phyloP scores from a whole-genome alignment of 2,888 invertebrate species.

The Mythimna impura region DNA sequence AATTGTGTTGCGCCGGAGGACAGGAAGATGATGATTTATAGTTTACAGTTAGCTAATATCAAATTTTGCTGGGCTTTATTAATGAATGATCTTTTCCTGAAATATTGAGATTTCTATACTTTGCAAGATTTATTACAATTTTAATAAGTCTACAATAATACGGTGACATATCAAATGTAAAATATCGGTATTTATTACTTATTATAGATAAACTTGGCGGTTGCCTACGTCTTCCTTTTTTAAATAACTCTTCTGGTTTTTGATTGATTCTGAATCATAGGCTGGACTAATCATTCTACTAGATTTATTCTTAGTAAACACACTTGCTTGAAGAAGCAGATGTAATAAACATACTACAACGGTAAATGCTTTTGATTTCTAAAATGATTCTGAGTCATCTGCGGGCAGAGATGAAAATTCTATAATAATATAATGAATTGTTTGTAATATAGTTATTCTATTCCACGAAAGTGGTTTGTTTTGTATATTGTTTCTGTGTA shows the following conservation, averaged over 20 bases:
- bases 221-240: slow-evolving; percentile 4
- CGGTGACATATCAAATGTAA: neutral
- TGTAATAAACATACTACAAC: slow-evolving; percentile 18
- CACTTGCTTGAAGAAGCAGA: slow-evolving; percentile 8
- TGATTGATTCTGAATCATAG: slow-evolving; percentile 27
- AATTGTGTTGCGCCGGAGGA: too few relatives aligned
- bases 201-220: neutral
- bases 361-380: slow-evolving; percentile 14
- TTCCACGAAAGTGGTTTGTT: too few relatives aligned
- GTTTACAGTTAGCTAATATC: too few relatives aligned
- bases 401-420: neutral
- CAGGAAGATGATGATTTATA: too few relatives aligned
- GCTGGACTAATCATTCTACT: neutral
- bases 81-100: too few relatives aligned
- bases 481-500: too few relatives aligned
- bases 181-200: neutral
- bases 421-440: too few relatives aligned
- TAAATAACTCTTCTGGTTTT: slow-evolving; percentile 25
- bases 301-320: slow-evolving; percentile 19
- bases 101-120: too few relatives aligned
- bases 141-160: too few relatives aligned
- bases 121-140: too few relatives aligned
- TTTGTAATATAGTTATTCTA: too few relatives aligned
- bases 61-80: too few relatives aligned
- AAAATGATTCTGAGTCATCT: slow-evolving; percentile 12